Percentiles rank a stretch among this genome's conserved stretches.
Evolutionary conservation across 2,888 invertebrate genomes (phyloP).

Genomic region (Eristalis pertinax): DNA sequence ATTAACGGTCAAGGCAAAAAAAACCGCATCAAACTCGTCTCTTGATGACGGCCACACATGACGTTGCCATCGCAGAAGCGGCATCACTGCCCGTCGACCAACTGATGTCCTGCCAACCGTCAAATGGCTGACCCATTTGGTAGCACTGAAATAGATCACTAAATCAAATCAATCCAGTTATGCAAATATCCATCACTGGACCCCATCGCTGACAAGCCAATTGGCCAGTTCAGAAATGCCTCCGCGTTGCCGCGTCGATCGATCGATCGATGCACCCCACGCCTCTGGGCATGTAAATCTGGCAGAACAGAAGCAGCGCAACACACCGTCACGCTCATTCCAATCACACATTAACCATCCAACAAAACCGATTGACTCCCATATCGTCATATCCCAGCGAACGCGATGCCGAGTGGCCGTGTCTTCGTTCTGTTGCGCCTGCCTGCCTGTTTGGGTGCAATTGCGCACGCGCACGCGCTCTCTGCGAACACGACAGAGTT

Average conservation of each 20-base stretch:
- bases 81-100: background rate
- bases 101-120: background rate
- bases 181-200: conserved; percentile 2
- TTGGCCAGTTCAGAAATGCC: conserved; percentile 13
- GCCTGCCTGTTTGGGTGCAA: background rate
- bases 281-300: conserved; percentile 31
- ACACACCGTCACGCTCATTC: conserved; percentile 19
- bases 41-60: background rate
- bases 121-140: background rate
- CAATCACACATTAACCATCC: background rate
- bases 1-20: background rate
- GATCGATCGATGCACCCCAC: background rate
- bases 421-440: conserved; percentile 6
- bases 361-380: conserved; percentile 9
- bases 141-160: conserved; percentile 4
- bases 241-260: background rate
- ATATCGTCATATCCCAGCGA: background rate
- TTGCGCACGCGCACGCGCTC: background rate
- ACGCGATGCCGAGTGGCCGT: conserved; percentile 1
- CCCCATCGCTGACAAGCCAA: background rate
- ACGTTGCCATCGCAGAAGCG: background rate
- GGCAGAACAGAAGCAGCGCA: conserved; percentile 19
- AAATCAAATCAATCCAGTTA: conserved; percentile 21
- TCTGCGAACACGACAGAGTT: conserved; percentile 24
- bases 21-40: background rate